Evolutionary conservation across 2,888 invertebrate species (phyloP), one percentile per base, ranked within the genome.

Genomic region (Nomada ferruginata): DNA sequence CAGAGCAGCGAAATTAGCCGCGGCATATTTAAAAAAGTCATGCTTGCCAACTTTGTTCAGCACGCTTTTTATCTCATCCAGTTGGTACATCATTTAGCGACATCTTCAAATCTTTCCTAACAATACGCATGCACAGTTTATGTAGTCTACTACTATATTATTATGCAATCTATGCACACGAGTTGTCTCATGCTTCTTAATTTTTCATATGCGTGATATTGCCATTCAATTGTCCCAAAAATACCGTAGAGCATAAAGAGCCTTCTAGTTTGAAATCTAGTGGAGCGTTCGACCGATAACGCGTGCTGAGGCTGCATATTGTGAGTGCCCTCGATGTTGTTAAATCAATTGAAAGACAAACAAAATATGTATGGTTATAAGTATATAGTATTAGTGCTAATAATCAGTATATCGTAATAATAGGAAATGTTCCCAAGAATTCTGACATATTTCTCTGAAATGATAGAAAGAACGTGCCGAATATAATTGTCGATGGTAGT

Each of bases 401-500:
- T 47, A 23, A 60, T 68, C 23, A 0, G 23, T 50, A 4, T 9
- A 52, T 47, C 47, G 47, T 15, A 47, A 47, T 47, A 15, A n/a
- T 20, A 18, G n/a, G 42, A 47, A 11, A 72, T 72, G 42, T 4
- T 55, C 13, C 20, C 0, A 42, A 29, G 13, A 20, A 15, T 57
- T 23, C 11, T 11, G n/a, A 47, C n/a, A 11, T 26, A 15, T 36
- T 57, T n/a, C 29, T 15, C 23, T 13, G 9, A 23, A 52, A 74
- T 52, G 59, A 29, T 15, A 23, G 18, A 44, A n/a, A 20, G 23
- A 20, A 4, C 23, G 11, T 18, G 55, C 10, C 78, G 73, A 74
- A 76, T 68, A 36, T 85, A 55, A 29, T 76, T 57, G 65, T 66
- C 50, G 68, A 64, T 75, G 81, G 42, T 83, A 85, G 85, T 85